These are phyloP conservation scores for Drosophila mettleri DNA, from an alignment of 2,888 invertebrate species.

Conservation along the genomic window DNA sequence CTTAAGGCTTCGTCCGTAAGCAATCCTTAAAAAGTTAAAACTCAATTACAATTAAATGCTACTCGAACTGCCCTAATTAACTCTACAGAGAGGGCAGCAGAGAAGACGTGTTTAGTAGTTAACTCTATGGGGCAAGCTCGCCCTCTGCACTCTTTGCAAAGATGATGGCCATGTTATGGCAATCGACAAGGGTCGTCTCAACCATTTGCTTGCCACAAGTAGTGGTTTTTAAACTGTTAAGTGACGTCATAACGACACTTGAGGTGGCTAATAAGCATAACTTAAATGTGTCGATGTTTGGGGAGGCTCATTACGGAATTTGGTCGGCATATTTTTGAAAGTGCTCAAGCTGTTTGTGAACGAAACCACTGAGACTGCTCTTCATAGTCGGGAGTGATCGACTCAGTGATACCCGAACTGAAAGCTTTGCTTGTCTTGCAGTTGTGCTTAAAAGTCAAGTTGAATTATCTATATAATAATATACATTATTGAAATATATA, in stretches of 20 bases:
- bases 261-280: constrained; percentile 3
- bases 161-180: constrained; percentile 1
- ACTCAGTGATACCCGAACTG: neutral
- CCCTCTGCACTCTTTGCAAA: constrained; percentile 1
- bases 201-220: neutral
- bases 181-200: neutral
- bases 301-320: constrained; percentile 2
- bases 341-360: too few species aligned
- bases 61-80: neutral
- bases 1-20: too few species aligned
- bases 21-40: neutral
- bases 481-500: too few species aligned
- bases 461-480: too few species aligned
- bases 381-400: neutral
- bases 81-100: neutral
- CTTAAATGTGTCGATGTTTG: neutral
- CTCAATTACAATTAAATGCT: neutral
- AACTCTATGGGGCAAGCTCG: neutral
- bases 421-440: neutral
- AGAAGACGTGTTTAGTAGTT: neutral
- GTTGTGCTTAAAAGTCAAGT: too few species aligned
- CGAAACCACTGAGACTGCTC: too few species aligned
- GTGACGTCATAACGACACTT: neutral
- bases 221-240: neutral
- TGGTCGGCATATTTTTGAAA: neutral